Conservation (phyloP, 2,113 vertebrate species). For the Pteropus alecto region DNA sequence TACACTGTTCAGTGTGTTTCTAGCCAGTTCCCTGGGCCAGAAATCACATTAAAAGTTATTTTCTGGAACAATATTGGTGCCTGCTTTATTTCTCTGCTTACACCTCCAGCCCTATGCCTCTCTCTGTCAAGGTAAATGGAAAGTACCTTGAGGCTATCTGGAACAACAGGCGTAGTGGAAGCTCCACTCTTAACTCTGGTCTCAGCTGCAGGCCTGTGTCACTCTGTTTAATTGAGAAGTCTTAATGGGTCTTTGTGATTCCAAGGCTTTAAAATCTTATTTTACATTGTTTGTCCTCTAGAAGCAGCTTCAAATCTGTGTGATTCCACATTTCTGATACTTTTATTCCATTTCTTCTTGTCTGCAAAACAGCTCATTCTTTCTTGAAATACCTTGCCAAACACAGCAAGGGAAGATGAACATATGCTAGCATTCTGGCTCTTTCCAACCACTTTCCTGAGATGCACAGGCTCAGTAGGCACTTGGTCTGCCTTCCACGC, state of each 20-base stretch:
- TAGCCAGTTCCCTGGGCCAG: not conserved
- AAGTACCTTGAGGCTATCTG: not conserved
- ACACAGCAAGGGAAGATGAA: slow-evolving; percentile 66
- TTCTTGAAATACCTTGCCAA: slow-evolving; percentile 71
- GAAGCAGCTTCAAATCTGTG: not conserved
- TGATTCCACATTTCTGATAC: not conserved
- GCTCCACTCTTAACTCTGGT: not conserved
- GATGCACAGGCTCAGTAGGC: slow-evolving; percentile 30
- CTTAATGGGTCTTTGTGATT: not conserved
- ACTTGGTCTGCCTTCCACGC: slow-evolving; percentile 59
- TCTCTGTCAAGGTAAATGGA: not conserved
- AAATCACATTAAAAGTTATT: not conserved
- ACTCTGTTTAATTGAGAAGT: not conserved
- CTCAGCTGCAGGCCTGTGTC: not conserved
- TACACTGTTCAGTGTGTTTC: not conserved
- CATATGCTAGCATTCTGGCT: slow-evolving; percentile 73
- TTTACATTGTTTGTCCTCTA: not conserved
- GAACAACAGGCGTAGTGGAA: not conserved
- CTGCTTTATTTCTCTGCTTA: not conserved
- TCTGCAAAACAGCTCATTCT: slow-evolving; percentile 55
- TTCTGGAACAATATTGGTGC: not conserved
- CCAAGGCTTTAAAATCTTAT: not conserved
- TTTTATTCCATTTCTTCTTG: slow-evolving; percentile 53
- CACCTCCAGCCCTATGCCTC: no score
- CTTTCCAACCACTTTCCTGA: slow-evolving; percentile 14